Conservation (phyloP, 2,888 invertebrate species). For the Lapara coniferarum region DNA sequence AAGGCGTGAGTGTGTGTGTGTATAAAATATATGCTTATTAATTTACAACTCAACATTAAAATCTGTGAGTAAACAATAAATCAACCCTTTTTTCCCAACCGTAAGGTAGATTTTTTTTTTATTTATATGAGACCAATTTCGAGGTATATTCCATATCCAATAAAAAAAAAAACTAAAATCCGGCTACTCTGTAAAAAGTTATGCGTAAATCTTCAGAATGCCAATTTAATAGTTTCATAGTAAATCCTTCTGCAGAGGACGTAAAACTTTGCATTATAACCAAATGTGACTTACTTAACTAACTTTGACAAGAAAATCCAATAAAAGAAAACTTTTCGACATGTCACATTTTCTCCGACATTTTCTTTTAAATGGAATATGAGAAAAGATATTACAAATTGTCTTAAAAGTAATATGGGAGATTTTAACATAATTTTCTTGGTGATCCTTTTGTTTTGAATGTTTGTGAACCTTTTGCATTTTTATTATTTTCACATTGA, state of each 20-base stretch:
- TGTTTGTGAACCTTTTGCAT: neutral
- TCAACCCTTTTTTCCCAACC: too few relatives aligned
- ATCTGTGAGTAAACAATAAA: too few relatives aligned
- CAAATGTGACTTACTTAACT: neutral
- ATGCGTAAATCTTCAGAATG: neutral
- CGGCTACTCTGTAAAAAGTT: too few relatives aligned
- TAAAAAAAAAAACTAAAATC: too few relatives aligned
- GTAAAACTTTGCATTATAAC: neutral
- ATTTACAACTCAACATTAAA: too few relatives aligned
- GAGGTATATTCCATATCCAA: too few relatives aligned
- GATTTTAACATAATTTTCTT: neutral
- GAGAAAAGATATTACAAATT: neutral
- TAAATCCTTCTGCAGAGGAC: neutral
- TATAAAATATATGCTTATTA: too few relatives aligned
- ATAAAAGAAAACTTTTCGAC: slow-evolving; percentile 28
- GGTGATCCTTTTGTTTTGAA: neutral
- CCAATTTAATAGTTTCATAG: neutral
- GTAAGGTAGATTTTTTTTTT: too few relatives aligned
- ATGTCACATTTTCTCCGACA: neutral
- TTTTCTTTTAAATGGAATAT: neutral
- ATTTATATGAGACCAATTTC: too few relatives aligned
- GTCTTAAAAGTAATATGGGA: neutral
- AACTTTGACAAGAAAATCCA: slow-evolving; percentile 26
- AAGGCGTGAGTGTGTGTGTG: too few relatives aligned
- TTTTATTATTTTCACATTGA: too few relatives aligned